Percentiles rank a stretch among this genome's conserved stretches.
Conservation (phyloP, 1,140 invertebrate species). For the Lethocerus indicus region DNA sequence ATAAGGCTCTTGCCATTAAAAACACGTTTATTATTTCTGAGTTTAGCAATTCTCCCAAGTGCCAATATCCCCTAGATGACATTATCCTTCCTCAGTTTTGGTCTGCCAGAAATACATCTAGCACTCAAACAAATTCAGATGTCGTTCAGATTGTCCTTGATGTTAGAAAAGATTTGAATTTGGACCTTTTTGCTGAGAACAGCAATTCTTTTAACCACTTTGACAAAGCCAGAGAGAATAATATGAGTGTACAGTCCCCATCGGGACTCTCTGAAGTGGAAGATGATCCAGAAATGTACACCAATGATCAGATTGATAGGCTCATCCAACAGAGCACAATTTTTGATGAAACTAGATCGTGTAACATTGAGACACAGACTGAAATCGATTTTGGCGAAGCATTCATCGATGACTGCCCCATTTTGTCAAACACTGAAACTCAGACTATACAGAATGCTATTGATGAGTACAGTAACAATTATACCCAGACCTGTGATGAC, state of each 20-base stretch:
- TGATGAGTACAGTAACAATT: conserved; percentile 13
- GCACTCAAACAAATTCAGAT: conserved; percentile 5
- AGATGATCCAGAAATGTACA: background rate
- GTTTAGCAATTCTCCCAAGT: background rate
- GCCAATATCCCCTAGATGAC: background rate
- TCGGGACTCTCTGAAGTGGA: too few species aligned
- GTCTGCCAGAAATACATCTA: too few species aligned
- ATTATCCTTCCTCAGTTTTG: conserved; percentile 3
- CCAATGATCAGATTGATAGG: conserved; percentile 1
- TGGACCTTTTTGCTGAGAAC: background rate
- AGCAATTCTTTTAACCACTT: too few species aligned
- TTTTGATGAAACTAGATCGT: conserved; percentile 5
- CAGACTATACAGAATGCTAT: conserved; percentile 9
- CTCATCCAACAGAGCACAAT: conserved; percentile 5
- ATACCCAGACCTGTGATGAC: conserved; percentile 12
- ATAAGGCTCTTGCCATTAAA: too few species aligned
- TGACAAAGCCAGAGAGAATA: too few species aligned
- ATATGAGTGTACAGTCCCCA: too few species aligned
- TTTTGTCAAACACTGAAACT: conserved; percentile 9
- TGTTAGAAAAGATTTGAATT: background rate
- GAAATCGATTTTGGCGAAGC: conserved; percentile 3
- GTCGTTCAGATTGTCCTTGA: background rate
- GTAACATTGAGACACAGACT: conserved; percentile 13
- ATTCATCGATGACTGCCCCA: conserved; percentile 3
- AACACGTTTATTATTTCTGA: too few species aligned